These are phyloP conservation scores for Pemphigus obesinymphae DNA, from an alignment of 1,140 invertebrate genomes.

Conservation along the genomic window DNA sequence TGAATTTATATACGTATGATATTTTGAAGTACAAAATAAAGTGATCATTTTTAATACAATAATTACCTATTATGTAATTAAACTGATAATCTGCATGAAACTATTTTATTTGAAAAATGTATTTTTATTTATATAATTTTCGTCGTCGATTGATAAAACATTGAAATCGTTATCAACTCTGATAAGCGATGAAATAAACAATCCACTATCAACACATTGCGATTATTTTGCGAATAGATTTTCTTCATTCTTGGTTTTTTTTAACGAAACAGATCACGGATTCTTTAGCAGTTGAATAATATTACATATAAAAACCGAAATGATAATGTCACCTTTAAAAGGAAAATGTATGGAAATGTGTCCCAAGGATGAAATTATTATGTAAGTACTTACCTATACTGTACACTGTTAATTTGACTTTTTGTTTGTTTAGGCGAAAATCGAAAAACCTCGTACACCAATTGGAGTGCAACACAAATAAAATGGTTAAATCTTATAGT, in stretches of 20 bases:
- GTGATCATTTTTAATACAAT: background rate
- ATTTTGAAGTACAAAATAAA: background rate
- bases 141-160: background rate
- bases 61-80: background rate
- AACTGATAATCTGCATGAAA: background rate
- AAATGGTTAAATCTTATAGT: constrained; percentile 40
- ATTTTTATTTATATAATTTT: background rate
- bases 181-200: background rate
- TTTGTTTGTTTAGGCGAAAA: background rate
- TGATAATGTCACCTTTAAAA: constrained; percentile 9
- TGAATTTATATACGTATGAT: background rate
- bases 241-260: too few relatives aligned
- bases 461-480: background rate
- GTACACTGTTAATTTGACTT: too few relatives aligned
- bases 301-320: too few relatives aligned
- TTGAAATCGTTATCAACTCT: too few relatives aligned
- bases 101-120: background rate
- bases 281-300: too few relatives aligned
- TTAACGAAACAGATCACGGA: too few relatives aligned
- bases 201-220: too few relatives aligned
- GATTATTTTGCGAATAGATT: too few relatives aligned
- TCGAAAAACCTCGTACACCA: background rate
- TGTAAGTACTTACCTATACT: background rate
- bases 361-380: background rate
- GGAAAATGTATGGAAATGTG: constrained; percentile 25